Evolutionary conservation across 2,888 invertebrate genomes (phyloP), one percentile per base, ranked within the genome.

Genomic region (Drosophila bunnanda): DNA sequence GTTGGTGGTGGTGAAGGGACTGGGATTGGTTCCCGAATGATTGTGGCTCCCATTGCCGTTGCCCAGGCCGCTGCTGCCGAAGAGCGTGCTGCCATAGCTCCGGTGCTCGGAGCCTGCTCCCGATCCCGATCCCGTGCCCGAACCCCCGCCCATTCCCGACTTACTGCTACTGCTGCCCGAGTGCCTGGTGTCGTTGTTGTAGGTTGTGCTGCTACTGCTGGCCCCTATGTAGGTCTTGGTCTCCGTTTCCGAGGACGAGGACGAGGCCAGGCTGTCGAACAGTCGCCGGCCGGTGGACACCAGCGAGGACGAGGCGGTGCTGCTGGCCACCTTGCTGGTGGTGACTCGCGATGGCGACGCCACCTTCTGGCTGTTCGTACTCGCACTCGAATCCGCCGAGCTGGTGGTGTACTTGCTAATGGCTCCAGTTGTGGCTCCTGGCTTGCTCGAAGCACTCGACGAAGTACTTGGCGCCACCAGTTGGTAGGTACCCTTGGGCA

Each of bases 401-500:
- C 71, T 75, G 10, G 75, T 74, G 9, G 82, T 78, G 66, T 89
- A 79, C 68, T 91, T 91, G 75, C 90, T 90, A 3, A 88, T 79
- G 43, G 90, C 80, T 6, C 88, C 89, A 1, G 90, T 86, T 15
- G 80, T 81, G 22, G 76, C 78, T 20, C 82, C 73, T 28, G 86
- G 79, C 71, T 89, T 82, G 1, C 54, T 54, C 46, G 77, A 46
- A 8, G 17, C 39, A 39, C 39, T 17, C 17, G 39, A 17, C 17
- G 39, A 17, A 5, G 70, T 50, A 34, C 75, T 69, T 48, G 91
- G 88, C 44, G 91, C 80, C 6, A 86, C 75, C 46, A 86, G 72
- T 61, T 91, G 90, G 65, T 92, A 92, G 71, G 91, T 91, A 70
- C 92, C 92, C 70, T 91, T 90, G 25, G 91, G 90, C 61, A 91